These are phyloP conservation scores for Geococcyx californianus DNA, from an alignment of 2,113 vertebrate genomes.

Conservation along the genomic window DNA sequence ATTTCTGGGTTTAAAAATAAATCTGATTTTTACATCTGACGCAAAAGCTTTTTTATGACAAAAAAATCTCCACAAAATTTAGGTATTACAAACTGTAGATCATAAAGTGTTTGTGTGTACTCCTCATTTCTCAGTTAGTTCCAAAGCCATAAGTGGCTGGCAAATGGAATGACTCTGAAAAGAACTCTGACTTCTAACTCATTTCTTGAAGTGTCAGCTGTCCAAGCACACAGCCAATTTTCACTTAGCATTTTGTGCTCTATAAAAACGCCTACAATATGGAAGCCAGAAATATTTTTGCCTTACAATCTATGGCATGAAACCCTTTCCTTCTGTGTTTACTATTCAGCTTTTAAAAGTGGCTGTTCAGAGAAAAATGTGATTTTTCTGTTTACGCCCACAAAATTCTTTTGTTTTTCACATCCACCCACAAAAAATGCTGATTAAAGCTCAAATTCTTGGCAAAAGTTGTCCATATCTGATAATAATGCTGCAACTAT, in stretches of 20 bases:
- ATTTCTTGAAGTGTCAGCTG: slow-evolving; percentile 39
- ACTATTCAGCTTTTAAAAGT: slow-evolving; percentile 42
- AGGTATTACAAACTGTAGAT: not conserved
- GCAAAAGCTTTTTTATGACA: not conserved
- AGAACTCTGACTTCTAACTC: not conserved
- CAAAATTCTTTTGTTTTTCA: slow-evolving; percentile 45
- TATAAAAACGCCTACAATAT: slow-evolving; percentile 62
- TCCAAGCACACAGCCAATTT: slow-evolving; percentile 6
- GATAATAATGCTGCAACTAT: not conserved
- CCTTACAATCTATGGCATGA: slow-evolving; percentile 3
- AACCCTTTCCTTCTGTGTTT: slow-evolving; percentile 44
- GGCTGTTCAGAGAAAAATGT: slow-evolving; percentile 40
- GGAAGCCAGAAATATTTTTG: slow-evolving; percentile 70
- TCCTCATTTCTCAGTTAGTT: not conserved
- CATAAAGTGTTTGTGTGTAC: not conserved
- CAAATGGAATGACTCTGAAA: not conserved
- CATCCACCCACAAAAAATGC: slow-evolving; percentile 36
- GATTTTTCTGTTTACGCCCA: slow-evolving; percentile 39
- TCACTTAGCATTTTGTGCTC: slow-evolving; percentile 9
- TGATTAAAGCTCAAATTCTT: slow-evolving; percentile 44
- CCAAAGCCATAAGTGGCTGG: not conserved
- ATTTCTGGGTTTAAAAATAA: not conserved
- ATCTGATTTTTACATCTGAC: not conserved
- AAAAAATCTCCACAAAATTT: not conserved
- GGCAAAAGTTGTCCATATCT: slow-evolving; percentile 15